Evolutionary conservation across 2,113 vertebrate species (phyloP).

Genomic region (Leptobrachium ailaonicum): DNA sequence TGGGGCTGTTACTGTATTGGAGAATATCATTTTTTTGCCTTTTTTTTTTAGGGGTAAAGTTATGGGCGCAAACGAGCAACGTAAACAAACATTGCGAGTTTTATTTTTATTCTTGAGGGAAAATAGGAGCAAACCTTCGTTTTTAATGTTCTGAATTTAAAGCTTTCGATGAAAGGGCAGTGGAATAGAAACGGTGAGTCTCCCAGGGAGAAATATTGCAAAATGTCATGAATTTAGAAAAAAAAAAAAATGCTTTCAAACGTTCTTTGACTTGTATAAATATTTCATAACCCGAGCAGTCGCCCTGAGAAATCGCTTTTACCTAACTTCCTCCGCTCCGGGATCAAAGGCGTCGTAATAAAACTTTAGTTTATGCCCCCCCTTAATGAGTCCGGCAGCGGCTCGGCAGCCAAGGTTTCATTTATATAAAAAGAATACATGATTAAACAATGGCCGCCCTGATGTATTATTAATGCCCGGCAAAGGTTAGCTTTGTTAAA

Average conservation of each 20-base stretch:
- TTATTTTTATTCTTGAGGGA: background rate
- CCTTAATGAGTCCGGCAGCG: background rate
- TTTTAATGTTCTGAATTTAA: constrained; percentile 14
- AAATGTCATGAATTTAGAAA: constrained; percentile 37
- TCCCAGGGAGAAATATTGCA: constrained; percentile 40
- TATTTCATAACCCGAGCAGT: constrained; percentile 28
- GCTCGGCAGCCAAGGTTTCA: background rate
- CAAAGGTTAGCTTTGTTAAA: constrained; percentile 23
- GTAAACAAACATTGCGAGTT: too few species aligned
- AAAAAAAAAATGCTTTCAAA: constrained; percentile 19
- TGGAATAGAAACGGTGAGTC: constrained; percentile 3
- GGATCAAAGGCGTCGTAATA: constrained; percentile 22
- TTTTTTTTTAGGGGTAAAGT: too few species aligned
- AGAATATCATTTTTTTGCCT: too few species aligned
- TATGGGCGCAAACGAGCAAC: too few species aligned
- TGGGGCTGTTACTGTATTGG: too few species aligned
- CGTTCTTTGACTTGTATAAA: constrained; percentile 37
- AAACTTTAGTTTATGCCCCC: constrained; percentile 17
- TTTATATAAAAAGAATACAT: background rate
- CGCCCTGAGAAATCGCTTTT: constrained; percentile 23
- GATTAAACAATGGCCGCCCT: background rate
- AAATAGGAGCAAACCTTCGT: constrained; percentile 4
- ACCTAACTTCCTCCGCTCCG: background rate
- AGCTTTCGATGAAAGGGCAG: constrained; percentile 25
- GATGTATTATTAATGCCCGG: background rate